A percentile compares a stretch with the other conserved stretches of the same genome.
Evolutionary conservation across 2,797 vertebrate species (phyloP).

Genomic region (Serranus cabrilla): DNA sequence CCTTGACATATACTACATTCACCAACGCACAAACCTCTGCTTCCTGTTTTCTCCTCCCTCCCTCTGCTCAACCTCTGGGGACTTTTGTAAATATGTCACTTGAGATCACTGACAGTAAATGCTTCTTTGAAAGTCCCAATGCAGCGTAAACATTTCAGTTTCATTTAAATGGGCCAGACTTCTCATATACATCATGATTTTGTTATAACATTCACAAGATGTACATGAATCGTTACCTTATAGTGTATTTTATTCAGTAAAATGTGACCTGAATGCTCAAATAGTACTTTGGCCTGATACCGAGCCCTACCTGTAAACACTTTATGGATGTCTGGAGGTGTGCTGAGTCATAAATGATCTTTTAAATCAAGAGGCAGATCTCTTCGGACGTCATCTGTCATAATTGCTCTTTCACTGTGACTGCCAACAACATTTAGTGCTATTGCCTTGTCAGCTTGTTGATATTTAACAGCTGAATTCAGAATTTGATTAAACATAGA

Average conservation of each 20-base stretch:
- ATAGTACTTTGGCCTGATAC: background rate
- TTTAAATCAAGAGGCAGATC: slow-evolving; percentile 34
- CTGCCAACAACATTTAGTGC: background rate
- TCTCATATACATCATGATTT: background rate
- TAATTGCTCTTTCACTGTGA: slow-evolving; percentile 13
- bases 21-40: background rate
- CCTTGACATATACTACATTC: background rate
- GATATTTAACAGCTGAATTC: slow-evolving; percentile 13
- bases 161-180: background rate
- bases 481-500: background rate
- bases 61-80: background rate
- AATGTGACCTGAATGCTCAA: background rate
- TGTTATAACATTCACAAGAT: background rate
- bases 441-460: background rate
- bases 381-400: slow-evolving; percentile 9
- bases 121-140: background rate
- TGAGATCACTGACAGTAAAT: background rate
- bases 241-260: background rate
- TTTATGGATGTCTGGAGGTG: slow-evolving; percentile 17
- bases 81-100: slow-evolving; percentile 13
- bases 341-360: slow-evolving; percentile 20
- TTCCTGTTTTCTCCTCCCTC: slow-evolving; percentile 10
- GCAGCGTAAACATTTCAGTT: background rate
- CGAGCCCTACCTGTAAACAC: slow-evolving; percentile 6
- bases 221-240: background rate